These are phyloP conservation scores for Grammomys surdaster DNA, from an alignment of 2,113 vertebrate genomes.

Conservation along the genomic window DNA sequence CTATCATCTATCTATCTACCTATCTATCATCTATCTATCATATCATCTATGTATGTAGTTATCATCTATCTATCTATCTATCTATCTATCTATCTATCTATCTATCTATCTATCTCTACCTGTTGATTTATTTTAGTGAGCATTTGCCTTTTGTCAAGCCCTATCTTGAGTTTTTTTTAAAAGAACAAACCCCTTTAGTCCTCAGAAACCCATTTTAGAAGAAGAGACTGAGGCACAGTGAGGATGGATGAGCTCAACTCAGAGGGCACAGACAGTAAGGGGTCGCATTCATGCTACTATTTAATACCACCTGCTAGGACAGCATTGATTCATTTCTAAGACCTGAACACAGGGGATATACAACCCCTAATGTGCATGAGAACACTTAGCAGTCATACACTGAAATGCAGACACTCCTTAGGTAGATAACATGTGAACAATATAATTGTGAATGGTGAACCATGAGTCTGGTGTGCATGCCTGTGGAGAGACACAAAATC, in stretches of 20 bases:
- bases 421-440: neutral
- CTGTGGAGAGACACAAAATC: rapidly evolving
- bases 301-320: too few species aligned
- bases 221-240: neutral
- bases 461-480: rapidly evolving
- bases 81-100: neutral
- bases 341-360: too few species aligned
- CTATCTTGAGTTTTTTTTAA: neutral
- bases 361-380: neutral
- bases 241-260: neutral
- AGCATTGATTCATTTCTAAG: neutral
- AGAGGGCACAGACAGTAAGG: neutral
- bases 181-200: neutral
- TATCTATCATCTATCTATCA: neutral
- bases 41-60: neutral
- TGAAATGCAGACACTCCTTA: neutral
- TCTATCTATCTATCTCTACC: neutral
- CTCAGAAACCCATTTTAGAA: neutral
- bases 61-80: neutral
- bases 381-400: neutral
- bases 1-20: neutral
- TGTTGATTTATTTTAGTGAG: neutral
- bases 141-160: neutral
- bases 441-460: rapidly evolving
- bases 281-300: too few species aligned